Conservation (phyloP, 2,888 invertebrate genomes). For the Drosophila eohydei region DNA sequence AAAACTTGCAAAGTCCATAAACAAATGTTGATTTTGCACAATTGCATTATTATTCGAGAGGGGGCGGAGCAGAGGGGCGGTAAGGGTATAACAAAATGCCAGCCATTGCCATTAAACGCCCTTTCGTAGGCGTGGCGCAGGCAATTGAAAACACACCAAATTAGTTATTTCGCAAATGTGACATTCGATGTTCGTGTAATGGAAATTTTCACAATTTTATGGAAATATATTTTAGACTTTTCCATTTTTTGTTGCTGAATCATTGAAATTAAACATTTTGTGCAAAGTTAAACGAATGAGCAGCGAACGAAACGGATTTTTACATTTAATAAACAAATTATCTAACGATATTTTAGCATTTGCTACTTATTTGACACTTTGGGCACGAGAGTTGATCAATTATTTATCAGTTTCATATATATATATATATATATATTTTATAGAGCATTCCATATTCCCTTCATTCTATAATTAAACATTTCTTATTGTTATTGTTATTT, state of each 20-base stretch:
- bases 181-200: constrained; percentile 13
- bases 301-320: background rate
- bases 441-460: background rate
- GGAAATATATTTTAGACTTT: constrained; percentile 1
- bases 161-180: background rate
- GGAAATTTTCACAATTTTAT: constrained; percentile 13
- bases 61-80: background rate
- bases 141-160: constrained; percentile 16
- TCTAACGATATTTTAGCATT: background rate
- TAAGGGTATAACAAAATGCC: constrained; percentile 3
- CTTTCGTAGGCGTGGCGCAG: constrained; percentile 10
- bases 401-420: background rate
- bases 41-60: constrained; percentile 12
- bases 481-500: background rate
- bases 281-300: background rate
- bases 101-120: constrained; percentile 15
- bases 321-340: background rate
- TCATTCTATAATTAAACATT: too few relatives aligned
- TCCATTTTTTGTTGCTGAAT: background rate
- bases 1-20: constrained; percentile 29
- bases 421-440: background rate
- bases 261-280: constrained; percentile 2
- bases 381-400: background rate
- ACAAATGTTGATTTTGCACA: constrained; percentile 46
- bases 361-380: background rate